Conservation (phyloP, 2,888 invertebrate species). For the Lithodes maja region DNA sequence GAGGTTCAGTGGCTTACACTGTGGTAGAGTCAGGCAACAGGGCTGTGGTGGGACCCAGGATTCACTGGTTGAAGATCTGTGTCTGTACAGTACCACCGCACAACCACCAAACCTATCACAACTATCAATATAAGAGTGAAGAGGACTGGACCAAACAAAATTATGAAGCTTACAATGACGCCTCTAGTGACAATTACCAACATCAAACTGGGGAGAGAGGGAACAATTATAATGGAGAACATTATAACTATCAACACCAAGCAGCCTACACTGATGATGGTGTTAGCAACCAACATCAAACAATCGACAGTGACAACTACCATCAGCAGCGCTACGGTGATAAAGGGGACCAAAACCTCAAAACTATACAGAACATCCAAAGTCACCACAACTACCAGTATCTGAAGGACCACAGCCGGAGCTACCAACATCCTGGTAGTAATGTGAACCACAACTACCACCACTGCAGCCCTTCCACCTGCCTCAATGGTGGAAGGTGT, state of each 20-base stretch:
- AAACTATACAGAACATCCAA: background rate
- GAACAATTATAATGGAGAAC: background rate
- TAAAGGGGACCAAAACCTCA: background rate
- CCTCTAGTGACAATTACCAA: too few species aligned
- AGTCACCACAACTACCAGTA: background rate
- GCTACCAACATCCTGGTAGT: background rate
- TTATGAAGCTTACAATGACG: too few species aligned
- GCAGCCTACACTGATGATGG: too few species aligned
- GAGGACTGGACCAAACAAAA: too few species aligned
- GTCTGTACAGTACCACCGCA: background rate
- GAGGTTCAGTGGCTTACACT: background rate
- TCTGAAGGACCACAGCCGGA: background rate
- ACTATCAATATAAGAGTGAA: background rate
- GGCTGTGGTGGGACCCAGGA: conserved; percentile 1
- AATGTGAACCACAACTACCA: background rate
- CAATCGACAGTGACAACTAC: background rate
- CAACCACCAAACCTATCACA: background rate
- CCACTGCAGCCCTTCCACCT: conserved; percentile 8
- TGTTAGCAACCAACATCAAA: too few species aligned
- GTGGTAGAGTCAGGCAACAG: conserved; percentile 11
- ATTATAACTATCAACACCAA: background rate
- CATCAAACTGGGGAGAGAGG: too few species aligned
- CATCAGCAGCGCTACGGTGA: background rate
- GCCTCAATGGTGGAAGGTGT: conserved; percentile 19
- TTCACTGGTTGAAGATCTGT: background rate